Conservation (phyloP, 2,888 invertebrate genomes). For the Hemithea aestivaria region DNA sequence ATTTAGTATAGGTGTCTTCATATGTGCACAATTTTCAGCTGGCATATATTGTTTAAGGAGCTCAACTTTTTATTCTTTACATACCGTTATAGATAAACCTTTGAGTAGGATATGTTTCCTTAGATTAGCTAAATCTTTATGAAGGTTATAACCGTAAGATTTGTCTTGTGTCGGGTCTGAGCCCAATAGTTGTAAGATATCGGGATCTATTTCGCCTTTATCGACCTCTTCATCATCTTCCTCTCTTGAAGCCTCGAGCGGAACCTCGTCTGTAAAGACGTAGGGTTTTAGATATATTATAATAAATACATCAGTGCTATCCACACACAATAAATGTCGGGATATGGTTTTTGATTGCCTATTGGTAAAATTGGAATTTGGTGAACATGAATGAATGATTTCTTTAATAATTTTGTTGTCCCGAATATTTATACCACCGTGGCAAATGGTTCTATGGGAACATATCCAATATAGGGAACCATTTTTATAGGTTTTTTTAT, state of each 20-base stretch:
- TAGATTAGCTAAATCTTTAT: slow-evolving; percentile 5
- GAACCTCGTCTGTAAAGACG: neutral
- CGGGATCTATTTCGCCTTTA: slow-evolving; percentile 1
- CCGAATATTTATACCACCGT: no score
- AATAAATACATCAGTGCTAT: neutral
- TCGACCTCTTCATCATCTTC: no score
- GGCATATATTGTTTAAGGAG: slow-evolving; percentile 15
- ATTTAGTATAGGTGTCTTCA: slow-evolving; percentile 20
- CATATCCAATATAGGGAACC: no score
- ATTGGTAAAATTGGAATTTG: no score
- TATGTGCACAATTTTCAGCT: slow-evolving; percentile 17
- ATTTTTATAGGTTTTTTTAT: no score
- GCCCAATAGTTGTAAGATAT: slow-evolving; percentile 1
- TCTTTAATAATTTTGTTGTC: no score
- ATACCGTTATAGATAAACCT: slow-evolving; percentile 2
- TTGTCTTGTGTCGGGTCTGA: slow-evolving; percentile 1
- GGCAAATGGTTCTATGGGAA: no score
- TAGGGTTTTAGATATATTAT: no score
- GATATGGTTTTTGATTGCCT: no score
- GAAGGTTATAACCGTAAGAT: slow-evolving; percentile 1
- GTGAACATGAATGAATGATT: no score
- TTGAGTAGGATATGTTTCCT: slow-evolving; percentile 4
- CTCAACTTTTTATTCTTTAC: neutral
- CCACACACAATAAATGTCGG: slow-evolving; percentile 3
- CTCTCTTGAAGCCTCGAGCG: neutral